Evolutionary conservation across 2,797 vertebrate species (phyloP), one percentile per base, ranked within the genome.

Genomic region (Anas acuta): DNA sequence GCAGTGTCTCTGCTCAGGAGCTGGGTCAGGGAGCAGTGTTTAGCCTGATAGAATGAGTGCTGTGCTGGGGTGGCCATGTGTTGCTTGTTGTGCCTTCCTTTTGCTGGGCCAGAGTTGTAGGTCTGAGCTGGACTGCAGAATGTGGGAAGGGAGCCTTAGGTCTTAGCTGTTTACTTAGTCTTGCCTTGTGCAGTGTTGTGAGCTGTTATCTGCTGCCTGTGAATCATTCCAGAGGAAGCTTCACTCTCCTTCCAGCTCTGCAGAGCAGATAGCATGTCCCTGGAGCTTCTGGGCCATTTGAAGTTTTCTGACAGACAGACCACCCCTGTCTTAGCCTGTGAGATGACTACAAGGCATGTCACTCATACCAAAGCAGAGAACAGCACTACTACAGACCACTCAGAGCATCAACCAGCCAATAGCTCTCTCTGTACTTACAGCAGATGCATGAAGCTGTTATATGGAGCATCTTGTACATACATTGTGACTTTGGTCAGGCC

Each of bases 391-490:
- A 30, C 4, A 71, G 30, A 47, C 30, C 19, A 8, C 35, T 53
- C 22, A 0, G 0, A 82, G 47, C 4, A 0, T 61, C 9, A 2
- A 43, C 35, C 28, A 84, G 53, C 53, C 71, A 90, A 32, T 7
- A 60, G 26, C 23, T 41, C 25, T 58, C 56, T 20, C 83, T 86
- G 28, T 49, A 32, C 2, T 1, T 41, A 37, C 0, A 0, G n/a
- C 49, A 64, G 60, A 74, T 28, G 43, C 47, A 67, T 22, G 23
- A 57, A 33, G 49, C 37, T 39, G 7, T 72, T 57, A n/a, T 82
- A 75, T 61, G 57, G 28, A 93, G 33, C 26, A 77, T 67, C 35
- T 82, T 84, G 74, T 89, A 84, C 22, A 32, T 92, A 28, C 43
- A 89, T 78, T 93, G 69, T 79, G 75, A 77, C 20, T 84, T 91